Percentiles rank a stretch among this genome's conserved stretches.
phyloP scores from a whole-genome alignment of 1,140 invertebrate species.

The Meloidogyne hapla region DNA sequence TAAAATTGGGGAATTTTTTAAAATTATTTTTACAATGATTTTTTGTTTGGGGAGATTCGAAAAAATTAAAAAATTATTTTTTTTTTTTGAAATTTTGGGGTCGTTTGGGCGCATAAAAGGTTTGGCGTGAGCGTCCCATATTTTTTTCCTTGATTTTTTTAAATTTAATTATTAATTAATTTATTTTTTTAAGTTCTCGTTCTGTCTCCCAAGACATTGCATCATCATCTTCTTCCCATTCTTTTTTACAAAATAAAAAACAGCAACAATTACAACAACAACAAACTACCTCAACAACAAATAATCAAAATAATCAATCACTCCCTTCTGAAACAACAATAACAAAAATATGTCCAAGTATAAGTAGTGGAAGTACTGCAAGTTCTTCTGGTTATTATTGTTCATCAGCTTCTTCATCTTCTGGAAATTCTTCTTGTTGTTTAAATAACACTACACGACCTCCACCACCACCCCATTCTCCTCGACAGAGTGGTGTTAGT shows the following conservation, averaged over 20 bases:
- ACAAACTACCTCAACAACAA: conserved; percentile 2
- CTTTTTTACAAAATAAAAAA: neutral
- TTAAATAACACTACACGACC: neutral
- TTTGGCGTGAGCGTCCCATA: too few species aligned
- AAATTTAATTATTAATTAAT: too few species aligned
- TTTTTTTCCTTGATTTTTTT: neutral
- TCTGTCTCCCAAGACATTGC: conserved; percentile 65
- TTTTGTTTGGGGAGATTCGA: too few species aligned
- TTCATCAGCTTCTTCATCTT: neutral
- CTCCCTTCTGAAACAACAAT: neutral
- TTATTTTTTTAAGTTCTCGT: conserved; percentile 42
- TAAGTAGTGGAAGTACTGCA: neutral
- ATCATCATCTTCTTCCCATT: neutral
- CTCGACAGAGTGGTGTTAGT: conserved; percentile 1
- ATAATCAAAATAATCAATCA: neutral
- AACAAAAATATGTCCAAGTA: neutral
- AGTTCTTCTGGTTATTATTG: neutral
- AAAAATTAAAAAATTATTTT: too few species aligned
- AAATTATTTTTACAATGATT: too few species aligned
- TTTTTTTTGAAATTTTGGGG: too few species aligned
- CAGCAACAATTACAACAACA: conserved; percentile 27
- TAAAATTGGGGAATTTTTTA: neutral
- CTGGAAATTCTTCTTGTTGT: neutral
- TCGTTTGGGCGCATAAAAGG: too few species aligned
- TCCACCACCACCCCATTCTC: neutral